Percentiles rank a stretch among this genome's conserved stretches.
Conservation (phyloP, 2,797 vertebrate genomes). For the Darevskia nairensis region DNA sequence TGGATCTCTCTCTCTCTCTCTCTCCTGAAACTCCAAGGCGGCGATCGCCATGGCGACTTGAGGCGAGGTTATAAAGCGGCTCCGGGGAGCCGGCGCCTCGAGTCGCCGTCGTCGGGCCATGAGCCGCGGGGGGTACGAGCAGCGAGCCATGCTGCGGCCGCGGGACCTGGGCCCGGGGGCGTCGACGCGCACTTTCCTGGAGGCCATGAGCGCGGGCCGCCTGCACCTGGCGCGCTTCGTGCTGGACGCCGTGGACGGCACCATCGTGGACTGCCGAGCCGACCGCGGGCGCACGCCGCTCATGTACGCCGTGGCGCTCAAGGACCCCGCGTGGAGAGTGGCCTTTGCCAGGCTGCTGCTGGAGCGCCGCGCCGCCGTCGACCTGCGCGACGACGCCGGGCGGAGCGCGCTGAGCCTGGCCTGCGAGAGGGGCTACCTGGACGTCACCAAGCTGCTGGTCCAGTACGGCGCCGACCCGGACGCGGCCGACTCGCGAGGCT, state of each 20-base stretch:
- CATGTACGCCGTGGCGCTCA: slow-evolving; percentile 87
- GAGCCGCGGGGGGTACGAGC: slow-evolving; percentile 17
- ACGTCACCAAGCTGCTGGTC: slow-evolving; percentile 89
- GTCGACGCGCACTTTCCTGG: slow-evolving; percentile 90
- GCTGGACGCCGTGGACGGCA: slow-evolving; percentile 90
- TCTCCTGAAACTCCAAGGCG: neutral
- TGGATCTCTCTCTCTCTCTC: neutral
- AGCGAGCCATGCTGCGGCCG: slow-evolving; percentile 84
- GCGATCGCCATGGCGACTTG: slow-evolving; percentile 21
- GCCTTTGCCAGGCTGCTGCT: slow-evolving; percentile 89
- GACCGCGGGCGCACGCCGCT: slow-evolving; percentile 90
- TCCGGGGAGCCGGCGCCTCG: neutral
- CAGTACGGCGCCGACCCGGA: slow-evolving; percentile 91
- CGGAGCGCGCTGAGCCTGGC: slow-evolving; percentile 88
- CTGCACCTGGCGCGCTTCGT: slow-evolving; percentile 91
- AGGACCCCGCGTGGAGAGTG: slow-evolving; percentile 80
- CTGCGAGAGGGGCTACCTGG: slow-evolving; percentile 88
- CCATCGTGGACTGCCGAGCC: slow-evolving; percentile 89
- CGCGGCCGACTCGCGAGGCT: slow-evolving; percentile 86
- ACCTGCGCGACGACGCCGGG: slow-evolving; percentile 86
- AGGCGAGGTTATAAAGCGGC: slow-evolving; percentile 38
- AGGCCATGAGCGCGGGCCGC: slow-evolving; percentile 91
- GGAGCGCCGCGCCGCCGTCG: slow-evolving; percentile 89
- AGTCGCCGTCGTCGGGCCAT: neutral
- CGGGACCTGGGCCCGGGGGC: slow-evolving; percentile 91